Base-by-base conservation (phyloP, 2,113 vertebrate genomes). In the Peucedramus taeniatus region DNA sequence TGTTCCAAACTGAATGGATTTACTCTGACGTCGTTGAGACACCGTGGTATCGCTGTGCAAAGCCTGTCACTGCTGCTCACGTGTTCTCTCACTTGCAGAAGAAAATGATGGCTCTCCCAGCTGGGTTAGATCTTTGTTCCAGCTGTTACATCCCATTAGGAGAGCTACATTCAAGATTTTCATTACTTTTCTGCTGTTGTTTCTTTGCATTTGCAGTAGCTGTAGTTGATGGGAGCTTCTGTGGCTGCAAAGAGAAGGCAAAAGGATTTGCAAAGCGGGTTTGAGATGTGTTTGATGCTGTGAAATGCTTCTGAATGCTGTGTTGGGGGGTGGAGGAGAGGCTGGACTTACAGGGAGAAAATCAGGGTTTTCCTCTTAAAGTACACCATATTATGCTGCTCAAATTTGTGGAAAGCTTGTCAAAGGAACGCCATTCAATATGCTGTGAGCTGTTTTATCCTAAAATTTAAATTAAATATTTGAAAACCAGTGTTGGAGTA, bases 91-190 rank as follows among this genome's bases (percentile, higher is more conserved):
- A n/a, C 60, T 80, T 66, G 80, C 69, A 61, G 53, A 82, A 75
- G 85, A 20, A 89, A 94, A 69, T 33, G 20, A 87, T 89, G 83
- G 10, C 83, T 96, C 91, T 93, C 95, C 92, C 86, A 95, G 90
- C 94, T 90, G 90, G 85, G 83, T 92, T 95, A 96, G 88, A 96
- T 96, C 93, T 93, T 95, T 96, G 93, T 95, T 96, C 95, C 96
- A 93, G 93, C 96, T 97, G 92, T 95, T 97, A 94, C 89, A 94
- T 96, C 92, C 95, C 94, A 96, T 97, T 95, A 96, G 89, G 72
- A 92, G 83, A 93, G 94, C 80, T 57, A 7, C 61, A 75, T 44
- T 89, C 70, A 72, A 64, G 90, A 69, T 92, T 93, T 90, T 92
- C 72, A 50, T 87, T 79, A 89, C 92, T 96, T 96, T 95, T 92